Evolutionary conservation across 2,888 invertebrate species (phyloP), one percentile per base, ranked within the genome.

Genomic region (Luperina nickerlii): DNA sequence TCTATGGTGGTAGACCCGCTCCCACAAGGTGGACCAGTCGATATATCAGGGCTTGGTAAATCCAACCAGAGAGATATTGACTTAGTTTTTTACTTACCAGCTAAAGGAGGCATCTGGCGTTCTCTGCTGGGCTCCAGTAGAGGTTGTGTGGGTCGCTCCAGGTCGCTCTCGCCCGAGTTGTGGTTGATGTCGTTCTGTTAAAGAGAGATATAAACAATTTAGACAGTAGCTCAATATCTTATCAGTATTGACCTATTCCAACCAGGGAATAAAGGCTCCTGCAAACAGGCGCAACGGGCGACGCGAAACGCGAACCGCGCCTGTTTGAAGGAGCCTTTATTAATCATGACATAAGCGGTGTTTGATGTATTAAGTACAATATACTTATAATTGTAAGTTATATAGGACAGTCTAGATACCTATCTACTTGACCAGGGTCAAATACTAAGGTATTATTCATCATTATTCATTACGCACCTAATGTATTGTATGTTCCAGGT

Each of bases 81-180:
- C 8, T 54, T 57, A 24, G 54, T 57, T 8, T 57, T 24, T 24
- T 57, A 24, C 11, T 57, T 11, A 57, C 97, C 97, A 65, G 97
- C 97, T 60, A 97, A 87, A 0, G 97, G 97, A 1, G 97, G 97
- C 68, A 93, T 93, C 71, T 94, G 97, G 78, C 93, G 93, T 0
- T 90, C 93, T 74, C 93, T 93, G 62, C 96, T 96, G 0, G 96
- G 96, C 83, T 97, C 97, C 73, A 97, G 88, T 0, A 97, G 94
- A 0, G 97, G 95, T 82, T 96, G 93, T 8, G 90, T 88, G 6
- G 90, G 86, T 4, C 88, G 89, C 54, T 87, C 90, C 1, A 69
- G 74, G 38, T 90, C 90, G 15, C 68, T 72, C 27, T 77, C 81
- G 0, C 71, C 74, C 48, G 74, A 3, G 20, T 74, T 81, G 11